Evolutionary conservation across 2,113 vertebrate genomes (phyloP).

Genomic region (Etheostoma cragini): DNA sequence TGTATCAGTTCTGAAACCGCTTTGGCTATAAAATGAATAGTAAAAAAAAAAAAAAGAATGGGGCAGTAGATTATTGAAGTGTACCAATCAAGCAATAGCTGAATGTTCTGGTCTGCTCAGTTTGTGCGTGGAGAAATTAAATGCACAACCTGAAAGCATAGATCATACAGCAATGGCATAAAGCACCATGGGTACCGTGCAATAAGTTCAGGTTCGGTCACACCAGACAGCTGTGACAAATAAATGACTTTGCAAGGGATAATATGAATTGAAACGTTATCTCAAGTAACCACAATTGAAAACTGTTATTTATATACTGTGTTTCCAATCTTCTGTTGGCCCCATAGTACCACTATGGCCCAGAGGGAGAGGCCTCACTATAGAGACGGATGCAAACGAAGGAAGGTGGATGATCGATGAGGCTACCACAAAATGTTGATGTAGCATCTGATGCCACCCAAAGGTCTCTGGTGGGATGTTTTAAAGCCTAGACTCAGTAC

Average conservation of each 20-base stretch:
- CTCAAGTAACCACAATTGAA: neutral
- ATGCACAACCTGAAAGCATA: neutral
- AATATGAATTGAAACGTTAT: neutral
- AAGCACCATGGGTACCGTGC: neutral
- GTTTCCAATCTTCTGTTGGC: neutral
- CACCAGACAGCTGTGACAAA: neutral
- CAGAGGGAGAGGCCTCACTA: neutral
- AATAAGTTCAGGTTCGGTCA: neutral
- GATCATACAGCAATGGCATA: neutral
- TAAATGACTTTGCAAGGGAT: neutral
- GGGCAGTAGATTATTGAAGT: neutral
- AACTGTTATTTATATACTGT: neutral
- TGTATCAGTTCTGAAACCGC: neutral
- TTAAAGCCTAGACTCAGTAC: neutral
- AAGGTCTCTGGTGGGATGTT: neutral
- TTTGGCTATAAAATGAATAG: neutral
- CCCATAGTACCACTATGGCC: neutral
- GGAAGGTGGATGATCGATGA: neutral
- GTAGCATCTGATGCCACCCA: neutral
- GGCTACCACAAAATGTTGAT: neutral
- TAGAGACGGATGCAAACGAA: neutral
- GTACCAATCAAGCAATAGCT: neutral
- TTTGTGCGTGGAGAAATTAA: neutral
- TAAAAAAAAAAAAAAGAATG: neutral
- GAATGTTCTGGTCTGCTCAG: neutral